These are phyloP conservation scores for Drosophila pseudotakahashii DNA, from an alignment of 2,888 invertebrate genomes.

Conservation along the genomic window DNA sequence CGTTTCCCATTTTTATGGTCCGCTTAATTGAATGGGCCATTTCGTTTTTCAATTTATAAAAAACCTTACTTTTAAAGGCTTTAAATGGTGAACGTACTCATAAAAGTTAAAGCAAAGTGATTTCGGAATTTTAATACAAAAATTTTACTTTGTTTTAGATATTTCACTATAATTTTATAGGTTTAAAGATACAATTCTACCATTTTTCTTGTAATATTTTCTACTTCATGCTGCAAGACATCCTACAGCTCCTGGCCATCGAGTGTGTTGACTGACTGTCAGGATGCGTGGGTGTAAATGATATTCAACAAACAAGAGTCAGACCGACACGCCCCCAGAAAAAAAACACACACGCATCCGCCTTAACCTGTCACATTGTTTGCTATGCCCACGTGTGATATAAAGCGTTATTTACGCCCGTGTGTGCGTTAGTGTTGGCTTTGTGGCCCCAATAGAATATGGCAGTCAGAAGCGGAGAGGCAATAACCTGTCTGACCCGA, in stretches of 20 bases:
- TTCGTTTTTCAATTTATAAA: background rate
- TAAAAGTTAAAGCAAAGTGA: too few relatives aligned
- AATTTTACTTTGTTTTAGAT: too few relatives aligned
- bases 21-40: background rate
- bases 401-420: slow-evolving; percentile 68
- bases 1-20: background rate
- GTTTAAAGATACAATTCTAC: too few relatives aligned
- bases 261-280: slow-evolving; percentile 54
- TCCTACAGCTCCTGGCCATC: background rate
- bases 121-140: too few relatives aligned
- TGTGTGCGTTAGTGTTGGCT: slow-evolving; percentile 36
- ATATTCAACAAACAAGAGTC: slow-evolving; percentile 41
- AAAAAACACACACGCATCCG: slow-evolving; percentile 26
- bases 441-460: slow-evolving; percentile 17
- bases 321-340: slow-evolving; percentile 13
- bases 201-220: too few relatives aligned
- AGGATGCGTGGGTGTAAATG: slow-evolving; percentile 50
- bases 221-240: background rate
- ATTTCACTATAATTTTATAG: too few relatives aligned
- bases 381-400: slow-evolving; percentile 62
- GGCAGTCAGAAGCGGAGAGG: slow-evolving; percentile 10
- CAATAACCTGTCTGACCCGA: slow-evolving; percentile 39
- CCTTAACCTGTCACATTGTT: slow-evolving; percentile 21
- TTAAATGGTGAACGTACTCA: too few relatives aligned
- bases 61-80: background rate